Evolutionary conservation across 1,140 invertebrate genomes (phyloP).

Genomic region (Maconellicoccus hirsutus): DNA sequence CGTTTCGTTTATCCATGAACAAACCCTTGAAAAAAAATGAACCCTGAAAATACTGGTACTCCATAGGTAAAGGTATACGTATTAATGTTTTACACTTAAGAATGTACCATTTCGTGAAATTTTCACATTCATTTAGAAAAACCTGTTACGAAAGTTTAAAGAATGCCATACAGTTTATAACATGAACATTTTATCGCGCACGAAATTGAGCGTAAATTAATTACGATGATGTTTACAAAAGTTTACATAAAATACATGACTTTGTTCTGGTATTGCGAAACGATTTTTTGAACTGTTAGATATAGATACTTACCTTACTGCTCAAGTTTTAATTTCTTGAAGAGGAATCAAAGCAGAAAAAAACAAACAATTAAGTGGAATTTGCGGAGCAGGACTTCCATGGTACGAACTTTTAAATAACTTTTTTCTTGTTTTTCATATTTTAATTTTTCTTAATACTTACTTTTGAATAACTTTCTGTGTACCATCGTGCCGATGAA

Average conservation of each 20-base stretch:
- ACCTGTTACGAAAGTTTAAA: slow-evolving; percentile 12
- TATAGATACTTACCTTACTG: no score
- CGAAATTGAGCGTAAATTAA: slow-evolving; percentile 12
- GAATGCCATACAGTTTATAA: slow-evolving; percentile 1
- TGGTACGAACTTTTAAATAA: slow-evolving; percentile 17
- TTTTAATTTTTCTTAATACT: not conserved
- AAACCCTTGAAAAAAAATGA: no score
- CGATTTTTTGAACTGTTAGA: not conserved
- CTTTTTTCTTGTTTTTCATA: not conserved
- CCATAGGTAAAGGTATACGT: no score
- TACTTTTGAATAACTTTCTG: not conserved
- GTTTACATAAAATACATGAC: not conserved
- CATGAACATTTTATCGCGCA: slow-evolving; percentile 1
- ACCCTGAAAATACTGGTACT: no score
- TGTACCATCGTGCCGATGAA: not conserved
- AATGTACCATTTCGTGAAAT: slow-evolving; percentile 12
- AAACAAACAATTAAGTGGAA: slow-evolving; percentile 12
- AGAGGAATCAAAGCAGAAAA: not conserved
- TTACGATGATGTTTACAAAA: not conserved
- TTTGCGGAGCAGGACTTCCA: not conserved
- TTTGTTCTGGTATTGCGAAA: slow-evolving; percentile 1
- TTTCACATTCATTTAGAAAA: not conserved
- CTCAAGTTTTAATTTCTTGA: slow-evolving; percentile 18
- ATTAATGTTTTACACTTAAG: no score
- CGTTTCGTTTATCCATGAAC: no score